Evolutionary conservation across 2,113 vertebrate species (phyloP), one percentile per base, ranked within the genome.

Genomic region (Daubentonia madagascariensis): DNA sequence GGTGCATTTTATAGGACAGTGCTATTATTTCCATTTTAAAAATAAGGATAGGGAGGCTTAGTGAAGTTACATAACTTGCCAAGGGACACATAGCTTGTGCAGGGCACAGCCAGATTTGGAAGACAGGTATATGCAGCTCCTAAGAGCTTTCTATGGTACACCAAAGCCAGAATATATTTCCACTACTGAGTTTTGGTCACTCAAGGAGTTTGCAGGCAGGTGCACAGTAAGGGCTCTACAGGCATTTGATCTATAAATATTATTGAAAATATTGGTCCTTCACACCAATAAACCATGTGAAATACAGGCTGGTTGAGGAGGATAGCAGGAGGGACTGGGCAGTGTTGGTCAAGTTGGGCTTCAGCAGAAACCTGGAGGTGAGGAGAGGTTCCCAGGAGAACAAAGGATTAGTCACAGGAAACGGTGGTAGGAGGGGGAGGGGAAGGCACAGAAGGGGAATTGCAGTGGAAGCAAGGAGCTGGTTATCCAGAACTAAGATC

Each of bases 321-420:
- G 40, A 67, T 2, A 1, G 35, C 61, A 23, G 18, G n/a, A 50
- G 43, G 88, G 40, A 73, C 22, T 22, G 2, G 25, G 6, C 14
- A 75, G 85, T 35, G 13, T 40, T 30, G 57, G 28, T 61, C n/a
- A 57, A 89, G 65, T 32, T 75, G n/a, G 73, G 52, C 73, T 92
- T 18, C 5, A 7, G 5, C 30, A 25, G 37, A 59, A 92, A 85
- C 7, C 28, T 78, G n/a, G 48, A 61, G 17, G 45, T 91, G 37
- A 85, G 67, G 40, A 84, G 45, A 65, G 9, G 32, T 45, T 84
- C 40, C 65, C 81, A 81, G 57, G 75, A 97, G 45, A 91, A 85
- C 80, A 95, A 95, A 98, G 65, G 75, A 32, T 91, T 89, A 88
- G 89, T 94, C 85, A 70, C 14, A 45, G 57, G 50, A 93, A 89